phyloP scores from a whole-genome alignment of 2,888 invertebrate genomes.

The Linyphia triangularis region DNA sequence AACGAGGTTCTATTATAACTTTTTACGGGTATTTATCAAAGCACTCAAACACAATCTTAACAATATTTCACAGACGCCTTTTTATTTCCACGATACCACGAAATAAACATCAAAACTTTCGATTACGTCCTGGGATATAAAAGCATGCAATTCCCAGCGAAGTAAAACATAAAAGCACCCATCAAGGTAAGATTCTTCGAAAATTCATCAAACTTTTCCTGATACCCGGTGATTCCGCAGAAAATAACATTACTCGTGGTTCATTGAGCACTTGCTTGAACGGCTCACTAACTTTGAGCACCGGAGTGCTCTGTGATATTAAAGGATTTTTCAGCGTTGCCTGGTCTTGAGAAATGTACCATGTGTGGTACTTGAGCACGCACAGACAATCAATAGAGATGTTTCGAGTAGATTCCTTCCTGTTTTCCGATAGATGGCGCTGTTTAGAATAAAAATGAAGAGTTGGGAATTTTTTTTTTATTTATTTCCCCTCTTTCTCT shows the following conservation, averaged over 20 bases:
- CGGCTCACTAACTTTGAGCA: not conserved
- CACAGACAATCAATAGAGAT: constrained; percentile 34
- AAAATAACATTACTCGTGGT: constrained; percentile 27
- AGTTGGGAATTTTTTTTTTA: not conserved
- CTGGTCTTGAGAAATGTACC: constrained; percentile 36
- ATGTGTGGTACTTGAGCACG: constrained; percentile 51
- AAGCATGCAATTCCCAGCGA: not conserved
- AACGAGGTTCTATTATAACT: too few species aligned
- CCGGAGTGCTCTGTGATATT: constrained; percentile 6
- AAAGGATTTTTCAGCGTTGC: constrained; percentile 36
- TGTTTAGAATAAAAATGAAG: constrained; percentile 12
- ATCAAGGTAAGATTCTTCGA: not conserved
- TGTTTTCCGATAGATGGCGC: constrained; percentile 35
- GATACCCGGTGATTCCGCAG: not conserved
- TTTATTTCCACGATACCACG: not conserved
- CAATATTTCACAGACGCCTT: not conserved
- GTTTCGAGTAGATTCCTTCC: not conserved
- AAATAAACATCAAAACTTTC: not conserved
- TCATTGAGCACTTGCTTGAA: constrained; percentile 23
- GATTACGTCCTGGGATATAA: not conserved
- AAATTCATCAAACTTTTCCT: not conserved
- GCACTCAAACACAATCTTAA: too few species aligned
- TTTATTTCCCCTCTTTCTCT: too few species aligned
- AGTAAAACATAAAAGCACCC: not conserved
- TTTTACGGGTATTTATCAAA: too few species aligned